phyloP scores from a whole-genome alignment of 2,888 invertebrate species.

The Eutolmus rufibarbis region DNA sequence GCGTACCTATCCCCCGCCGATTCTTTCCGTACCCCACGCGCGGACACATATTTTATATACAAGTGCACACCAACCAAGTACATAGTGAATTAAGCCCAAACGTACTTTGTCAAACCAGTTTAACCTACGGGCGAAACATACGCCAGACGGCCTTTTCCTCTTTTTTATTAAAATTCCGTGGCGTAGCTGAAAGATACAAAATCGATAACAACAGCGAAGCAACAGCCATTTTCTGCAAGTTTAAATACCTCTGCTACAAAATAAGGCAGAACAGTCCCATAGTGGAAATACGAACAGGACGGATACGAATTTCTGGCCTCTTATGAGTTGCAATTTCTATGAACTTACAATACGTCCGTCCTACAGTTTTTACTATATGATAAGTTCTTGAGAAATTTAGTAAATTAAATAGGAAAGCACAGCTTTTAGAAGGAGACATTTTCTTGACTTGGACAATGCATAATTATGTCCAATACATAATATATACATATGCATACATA shows the following conservation, averaged over 20 bases:
- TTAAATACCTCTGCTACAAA: background rate
- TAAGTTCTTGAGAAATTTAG: background rate
- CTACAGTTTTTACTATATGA: background rate
- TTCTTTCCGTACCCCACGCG: background rate
- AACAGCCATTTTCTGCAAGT: slow-evolving; percentile 28
- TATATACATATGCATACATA: background rate
- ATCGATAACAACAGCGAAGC: slow-evolving; percentile 23
- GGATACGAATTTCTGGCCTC: background rate
- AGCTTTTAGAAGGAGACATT: background rate
- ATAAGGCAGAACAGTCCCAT: background rate
- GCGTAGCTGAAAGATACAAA: slow-evolving; percentile 22
- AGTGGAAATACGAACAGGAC: background rate
- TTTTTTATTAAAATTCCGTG: slow-evolving; percentile 22
- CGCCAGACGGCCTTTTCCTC: slow-evolving; percentile 10
- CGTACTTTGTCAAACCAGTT: slow-evolving; percentile 31
- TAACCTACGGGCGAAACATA: slow-evolving; percentile 9
- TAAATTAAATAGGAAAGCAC: background rate
- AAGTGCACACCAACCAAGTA: background rate
- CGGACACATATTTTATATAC: background rate
- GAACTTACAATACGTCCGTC: too few species aligned
- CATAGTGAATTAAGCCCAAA: slow-evolving; percentile 13
- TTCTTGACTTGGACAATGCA: background rate
- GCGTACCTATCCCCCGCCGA: background rate
- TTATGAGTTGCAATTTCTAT: background rate
- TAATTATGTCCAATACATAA: background rate